Base-by-base conservation (phyloP, 1,140 invertebrate genomes). In the Bombus waltoni region DNA sequence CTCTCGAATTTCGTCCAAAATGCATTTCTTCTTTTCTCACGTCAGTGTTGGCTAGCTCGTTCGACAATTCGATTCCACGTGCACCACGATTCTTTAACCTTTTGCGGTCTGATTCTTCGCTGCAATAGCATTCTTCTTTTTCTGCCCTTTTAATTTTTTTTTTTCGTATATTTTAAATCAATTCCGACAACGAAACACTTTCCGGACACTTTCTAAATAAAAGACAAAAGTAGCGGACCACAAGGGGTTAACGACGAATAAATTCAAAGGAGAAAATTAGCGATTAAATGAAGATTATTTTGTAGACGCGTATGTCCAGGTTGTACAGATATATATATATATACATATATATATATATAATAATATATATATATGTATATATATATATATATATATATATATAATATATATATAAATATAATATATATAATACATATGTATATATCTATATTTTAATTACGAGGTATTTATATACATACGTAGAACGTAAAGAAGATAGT, bases 391-490 rank as follows among this genome's bases (percentile, higher is more conserved):
- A 57, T 18, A 80, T 4, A 83, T 35, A 83, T 44, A 72, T 22
- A 8, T 59, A 59, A 83, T 44, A 72, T 22, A 8, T 59, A 59
- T 59, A 65, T 32, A 81, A 62, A 68, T 25, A 32, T 62, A n/a
- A 42, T 40, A 72, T 72, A 42, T 6, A 72, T 72, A 72, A 22
- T 62, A 22, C 15, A 84, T 42, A 84, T 59, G 82, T 44, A 83
- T 80, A 82, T 76, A 74, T 84, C 62, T 87, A 82, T 88, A 87
- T 89, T 85, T 90, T 87, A 89, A 87, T 87, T 72, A 81, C 73
- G n/a, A 89, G 66, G 32, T 90, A 89, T 88, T 89, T 90, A 81
- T 84, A 89, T 81, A 68, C 38, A 59, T 72, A 11, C 10, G 22
- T 53, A 18, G 38, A 75, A 44, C 57, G 38, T 59, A 40, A 77